phyloP scores from a whole-genome alignment of 1,140 invertebrate species.

The Cyclargus thomasi region DNA sequence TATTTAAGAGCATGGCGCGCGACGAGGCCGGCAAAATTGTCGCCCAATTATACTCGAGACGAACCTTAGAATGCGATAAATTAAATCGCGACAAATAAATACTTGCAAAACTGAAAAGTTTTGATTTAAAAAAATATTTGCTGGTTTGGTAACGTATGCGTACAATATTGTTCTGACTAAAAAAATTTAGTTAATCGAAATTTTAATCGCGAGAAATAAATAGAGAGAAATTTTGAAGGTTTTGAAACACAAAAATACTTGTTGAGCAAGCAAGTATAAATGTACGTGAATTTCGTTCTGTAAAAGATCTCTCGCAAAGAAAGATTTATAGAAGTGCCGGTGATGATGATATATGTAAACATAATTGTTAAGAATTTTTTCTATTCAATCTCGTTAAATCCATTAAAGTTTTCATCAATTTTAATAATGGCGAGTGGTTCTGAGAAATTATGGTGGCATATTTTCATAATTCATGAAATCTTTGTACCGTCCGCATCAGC shows the following conservation, averaged over 20 bases:
- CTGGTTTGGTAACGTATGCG: too few species aligned
- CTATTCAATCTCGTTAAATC: neutral
- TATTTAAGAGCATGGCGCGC: neutral
- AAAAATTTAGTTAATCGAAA: too few species aligned
- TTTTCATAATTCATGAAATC: slow-evolving; percentile 1
- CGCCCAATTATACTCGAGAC: neutral
- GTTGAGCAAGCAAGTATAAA: too few species aligned
- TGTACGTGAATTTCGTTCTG: too few species aligned
- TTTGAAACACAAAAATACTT: too few species aligned
- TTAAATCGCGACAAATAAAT: neutral
- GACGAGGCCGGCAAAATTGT: neutral
- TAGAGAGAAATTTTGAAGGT: neutral
- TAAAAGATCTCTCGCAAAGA: too few species aligned
- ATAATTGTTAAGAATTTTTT: neutral
- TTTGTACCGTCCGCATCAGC: neutral
- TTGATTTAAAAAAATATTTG: too few species aligned
- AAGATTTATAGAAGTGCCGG: too few species aligned
- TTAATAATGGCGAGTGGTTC: neutral
- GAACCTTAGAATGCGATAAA: neutral
- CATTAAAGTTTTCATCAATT: slow-evolving; percentile 1
- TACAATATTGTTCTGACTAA: too few species aligned
- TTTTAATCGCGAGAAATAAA: neutral
- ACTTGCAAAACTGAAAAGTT: too few species aligned
- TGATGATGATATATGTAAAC: too few species aligned
- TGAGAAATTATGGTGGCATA: neutral